Percentiles rank a stretch among this genome's conserved stretches.
Evolutionary conservation across 2,113 vertebrate genomes (phyloP).

Genomic region (Hippolais icterina): DNA sequence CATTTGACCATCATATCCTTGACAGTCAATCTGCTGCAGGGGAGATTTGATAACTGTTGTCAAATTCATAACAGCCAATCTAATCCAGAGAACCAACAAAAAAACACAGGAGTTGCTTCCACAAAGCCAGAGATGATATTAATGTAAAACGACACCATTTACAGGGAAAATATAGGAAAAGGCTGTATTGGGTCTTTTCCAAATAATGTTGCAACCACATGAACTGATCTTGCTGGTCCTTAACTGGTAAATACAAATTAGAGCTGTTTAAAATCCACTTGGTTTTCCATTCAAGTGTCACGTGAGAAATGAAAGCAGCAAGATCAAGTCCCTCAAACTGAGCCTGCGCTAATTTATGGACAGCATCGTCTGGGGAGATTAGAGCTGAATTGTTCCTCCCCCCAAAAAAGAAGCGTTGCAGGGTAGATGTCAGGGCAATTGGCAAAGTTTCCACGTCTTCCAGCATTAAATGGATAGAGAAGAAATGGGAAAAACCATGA

Average conservation of each 20-base stretch:
- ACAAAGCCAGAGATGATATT: not conserved
- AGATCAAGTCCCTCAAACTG: not conserved
- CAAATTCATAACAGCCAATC: constrained; percentile 71
- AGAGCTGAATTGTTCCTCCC: not conserved
- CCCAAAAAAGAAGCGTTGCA: not conserved
- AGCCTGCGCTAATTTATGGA: not conserved
- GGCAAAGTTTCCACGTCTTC: not conserved
- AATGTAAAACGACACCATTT: constrained; percentile 28
- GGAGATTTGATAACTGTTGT: constrained; percentile 75
- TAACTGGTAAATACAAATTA: constrained; percentile 31
- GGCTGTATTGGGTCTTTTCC: not conserved
- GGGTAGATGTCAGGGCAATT: accelerated
- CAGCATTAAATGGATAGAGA: not conserved
- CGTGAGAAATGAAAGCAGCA: not conserved
- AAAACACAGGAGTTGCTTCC: constrained; percentile 29
- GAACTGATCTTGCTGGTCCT: not conserved
- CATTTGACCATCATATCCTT: constrained; percentile 74
- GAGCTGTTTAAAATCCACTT: not conserved
- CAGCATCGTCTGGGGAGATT: not conserved
- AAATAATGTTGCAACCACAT: not conserved
- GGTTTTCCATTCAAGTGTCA: not conserved
- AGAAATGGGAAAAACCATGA: not conserved
- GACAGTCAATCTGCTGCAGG: constrained; percentile 66
- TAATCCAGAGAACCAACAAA: constrained; percentile 57
- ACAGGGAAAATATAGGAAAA: not conserved